Base-by-base conservation (phyloP, 2,888 invertebrate genomes). In the Tuta absoluta region DNA sequence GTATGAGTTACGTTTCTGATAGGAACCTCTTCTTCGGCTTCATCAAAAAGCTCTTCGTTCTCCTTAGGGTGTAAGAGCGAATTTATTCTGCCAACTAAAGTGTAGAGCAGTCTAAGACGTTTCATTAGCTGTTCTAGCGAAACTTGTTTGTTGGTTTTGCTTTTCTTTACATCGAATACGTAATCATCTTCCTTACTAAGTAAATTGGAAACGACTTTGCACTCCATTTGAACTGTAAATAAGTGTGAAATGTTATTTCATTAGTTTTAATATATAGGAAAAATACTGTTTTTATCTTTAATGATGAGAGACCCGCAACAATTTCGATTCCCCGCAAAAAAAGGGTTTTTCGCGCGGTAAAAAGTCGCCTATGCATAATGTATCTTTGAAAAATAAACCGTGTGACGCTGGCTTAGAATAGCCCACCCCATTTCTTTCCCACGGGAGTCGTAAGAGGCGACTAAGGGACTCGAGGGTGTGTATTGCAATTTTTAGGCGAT, bases 201-300 rank as follows among this genome's bases (percentile, higher is more conserved):
- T 11, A 87, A 71, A 64, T 90, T 85, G 68, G 82, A 86, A 0
- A 91, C 91, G 2, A 87, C 80, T 75, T 89, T 90, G 69, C 91
- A 91, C 73, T 91, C 91, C 24, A 73, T 75, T 78, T 82, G 81
- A 21, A 82, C 91, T 91, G 79, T 63, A 79, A 80, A 53, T 38
- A 10, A 21, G 28, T 7, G 60, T 19, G 41, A 24, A 38, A 41
- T 14, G 14, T 41, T 14, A n/a, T 41, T 41, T 41, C 4, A 14
- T 41, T n/a, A n/a, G n/a, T n/a, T n/a, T n/a, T n/a, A n/a, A n/a
- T n/a, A n/a, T n/a, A n/a, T n/a, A n/a, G n/a, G 10, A 19, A n/a
- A 48, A n/a, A 17, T 48, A 48, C 8, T 7, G 48, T n/a, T 48
- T n/a, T n/a, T n/a, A n/a, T n/a, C n/a, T n/a, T n/a, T n/a, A n/a